Evolutionary conservation across 1,140 invertebrate species (phyloP).

Genomic region (Pseudomyrmex dendroicus): DNA sequence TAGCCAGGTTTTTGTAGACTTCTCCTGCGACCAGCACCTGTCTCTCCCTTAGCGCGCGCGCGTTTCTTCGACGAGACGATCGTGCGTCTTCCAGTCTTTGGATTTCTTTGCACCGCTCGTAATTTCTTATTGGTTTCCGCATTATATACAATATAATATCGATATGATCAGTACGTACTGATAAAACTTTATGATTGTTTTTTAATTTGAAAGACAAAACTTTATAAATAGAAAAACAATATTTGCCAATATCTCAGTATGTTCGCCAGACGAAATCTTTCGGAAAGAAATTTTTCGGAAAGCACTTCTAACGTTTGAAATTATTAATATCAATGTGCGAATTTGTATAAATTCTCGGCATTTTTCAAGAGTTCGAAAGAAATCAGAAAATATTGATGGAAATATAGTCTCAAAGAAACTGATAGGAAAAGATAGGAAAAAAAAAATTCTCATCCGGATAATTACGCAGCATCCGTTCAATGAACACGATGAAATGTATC

Average conservation of each 20-base stretch:
- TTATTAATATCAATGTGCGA: too few relatives aligned
- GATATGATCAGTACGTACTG: neutral
- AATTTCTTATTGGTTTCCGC: conserved; percentile 56
- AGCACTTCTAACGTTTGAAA: too few relatives aligned
- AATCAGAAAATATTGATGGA: too few relatives aligned
- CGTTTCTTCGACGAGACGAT: conserved; percentile 50
- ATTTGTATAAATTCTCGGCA: too few relatives aligned
- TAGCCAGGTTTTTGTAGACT: conserved; percentile 70
- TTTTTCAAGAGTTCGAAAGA: too few relatives aligned
- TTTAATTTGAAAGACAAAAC: neutral
- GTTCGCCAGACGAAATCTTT: too few relatives aligned
- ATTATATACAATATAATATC: conserved; percentile 48
- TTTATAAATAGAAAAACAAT: neutral
- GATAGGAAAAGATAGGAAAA: too few relatives aligned
- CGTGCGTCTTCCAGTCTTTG: conserved; percentile 21
- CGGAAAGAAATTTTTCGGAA: too few relatives aligned
- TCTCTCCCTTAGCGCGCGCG: conserved; percentile 53
- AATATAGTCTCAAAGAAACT: too few relatives aligned
- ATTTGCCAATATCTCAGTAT: neutral
- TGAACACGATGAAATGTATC: too few relatives aligned
- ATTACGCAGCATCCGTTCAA: too few relatives aligned
- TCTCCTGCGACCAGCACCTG: conserved; percentile 66
- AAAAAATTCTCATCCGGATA: too few relatives aligned
- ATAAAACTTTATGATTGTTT: neutral
- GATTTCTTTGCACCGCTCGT: conserved; percentile 52